Base-by-base conservation (phyloP, 2,888 invertebrate genomes). In the Diogma glabrata region DNA sequence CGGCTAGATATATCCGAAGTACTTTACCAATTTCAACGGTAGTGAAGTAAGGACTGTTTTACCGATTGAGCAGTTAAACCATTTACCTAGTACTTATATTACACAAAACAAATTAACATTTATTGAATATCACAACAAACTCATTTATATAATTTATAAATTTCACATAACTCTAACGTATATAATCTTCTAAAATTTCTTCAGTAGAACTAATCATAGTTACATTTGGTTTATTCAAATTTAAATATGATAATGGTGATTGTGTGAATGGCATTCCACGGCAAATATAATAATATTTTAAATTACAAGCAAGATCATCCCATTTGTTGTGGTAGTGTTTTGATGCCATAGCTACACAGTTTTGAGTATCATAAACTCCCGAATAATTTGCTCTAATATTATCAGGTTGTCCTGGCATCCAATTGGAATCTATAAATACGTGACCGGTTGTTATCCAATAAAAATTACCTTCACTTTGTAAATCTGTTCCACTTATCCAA, bases 401-500 rank as follows among this genome's bases (percentile, higher is more conserved):
- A 10, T 43, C 40, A 19, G 40, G 40, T 20, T 43, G 40, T 1
- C 20, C 20, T 20, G 10, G 3, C 9, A 20, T 1, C 40, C 40
- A 43, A 43, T 43, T 43, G 7, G 40, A 20, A 20, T 43, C 6
- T 2, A 43, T 12, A 9, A 43, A 20, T n/a, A 19, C 22, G n/a
- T 43, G 40, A 12, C 40, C 40, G 10, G 40, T 20, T 2, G 20
- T 43, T 2, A 22, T n/a, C 40, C 40, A 43, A 43, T 43, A 43
- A 43, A 43, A 43, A 43, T 19, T 43, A 43, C 40, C 40, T 43
- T 43, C 40, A 20, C 40, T n/a, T 20, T 22, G 20, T 7, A 43
- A 43, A 43, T 43, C 40, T 6, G 40, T 43, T 12, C 40, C 40
- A 43, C 40, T 43, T 10, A 22, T 43, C 40, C 40, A 43, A n/a